phyloP scores from a whole-genome alignment of 2,888 invertebrate genomes.

The Lepetodrilus schrolli region DNA sequence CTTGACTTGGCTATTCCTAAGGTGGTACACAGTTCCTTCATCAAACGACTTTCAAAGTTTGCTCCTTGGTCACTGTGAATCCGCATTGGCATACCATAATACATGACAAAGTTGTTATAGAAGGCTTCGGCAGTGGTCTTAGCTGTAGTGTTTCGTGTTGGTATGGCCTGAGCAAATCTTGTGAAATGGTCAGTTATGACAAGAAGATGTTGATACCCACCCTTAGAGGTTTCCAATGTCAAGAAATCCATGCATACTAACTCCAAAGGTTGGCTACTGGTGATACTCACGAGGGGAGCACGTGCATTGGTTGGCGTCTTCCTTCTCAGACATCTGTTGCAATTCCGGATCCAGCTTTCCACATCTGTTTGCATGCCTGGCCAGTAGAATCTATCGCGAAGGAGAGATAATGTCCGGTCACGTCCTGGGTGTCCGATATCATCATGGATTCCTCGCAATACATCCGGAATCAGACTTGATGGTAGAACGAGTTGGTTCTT shows the following conservation, averaged over 20 bases:
- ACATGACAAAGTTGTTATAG: conserved; percentile 34
- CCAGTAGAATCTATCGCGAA: neutral
- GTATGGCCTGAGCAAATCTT: conserved; percentile 34
- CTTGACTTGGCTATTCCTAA: conserved; percentile 36
- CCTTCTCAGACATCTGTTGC: neutral
- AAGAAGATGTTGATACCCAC: too few species aligned
- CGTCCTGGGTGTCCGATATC: neutral
- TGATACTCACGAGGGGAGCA: neutral
- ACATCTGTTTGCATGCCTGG: neutral
- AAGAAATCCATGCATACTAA: neutral
- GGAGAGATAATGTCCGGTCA: too few species aligned
- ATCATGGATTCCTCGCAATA: neutral
- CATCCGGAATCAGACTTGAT: neutral
- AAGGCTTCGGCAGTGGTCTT: conserved; percentile 37
- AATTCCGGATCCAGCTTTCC: neutral
- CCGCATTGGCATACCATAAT: conserved; percentile 40
- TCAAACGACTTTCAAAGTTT: conserved; percentile 37
- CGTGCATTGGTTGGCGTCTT: neutral
- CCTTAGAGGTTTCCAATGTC: neutral
- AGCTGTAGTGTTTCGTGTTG: conserved; percentile 39
- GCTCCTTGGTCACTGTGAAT: conserved; percentile 42
- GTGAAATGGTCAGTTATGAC: conserved; percentile 39
- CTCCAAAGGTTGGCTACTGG: neutral
- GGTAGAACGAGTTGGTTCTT: neutral
- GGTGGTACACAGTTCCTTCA: conserved; percentile 35